phyloP scores from a whole-genome alignment of 2,113 vertebrate species.

The Caranx melampygus region DNA sequence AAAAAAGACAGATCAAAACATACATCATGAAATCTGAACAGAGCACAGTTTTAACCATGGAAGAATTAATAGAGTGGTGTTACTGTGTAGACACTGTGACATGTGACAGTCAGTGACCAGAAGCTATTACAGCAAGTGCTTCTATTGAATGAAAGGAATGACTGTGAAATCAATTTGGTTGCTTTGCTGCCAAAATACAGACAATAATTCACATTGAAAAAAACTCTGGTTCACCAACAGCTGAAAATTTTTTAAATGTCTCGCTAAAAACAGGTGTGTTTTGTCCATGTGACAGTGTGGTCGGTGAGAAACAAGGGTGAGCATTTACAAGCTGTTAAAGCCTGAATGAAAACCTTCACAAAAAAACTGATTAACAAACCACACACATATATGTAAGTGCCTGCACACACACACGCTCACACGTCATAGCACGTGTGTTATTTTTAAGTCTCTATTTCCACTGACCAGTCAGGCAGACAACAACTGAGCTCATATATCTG shows the following conservation, averaged over 20 bases:
- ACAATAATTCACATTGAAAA: slow-evolving; percentile 60
- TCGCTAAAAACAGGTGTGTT: slow-evolving; percentile 11
- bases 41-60: background rate
- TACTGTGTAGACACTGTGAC: slow-evolving; percentile 37
- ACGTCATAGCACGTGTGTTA: slow-evolving; percentile 36
- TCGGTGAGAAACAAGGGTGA: background rate
- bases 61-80: slow-evolving; percentile 34
- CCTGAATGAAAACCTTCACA: background rate
- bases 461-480: slow-evolving; percentile 59
- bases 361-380: slow-evolving; percentile 17
- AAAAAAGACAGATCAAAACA: background rate
- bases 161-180: slow-evolving; percentile 68
- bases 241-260: slow-evolving; percentile 53
- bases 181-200: slow-evolving; percentile 69
- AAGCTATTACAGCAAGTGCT: slow-evolving; percentile 42
- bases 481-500: slow-evolving; percentile 73
- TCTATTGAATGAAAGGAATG: slow-evolving; percentile 61
- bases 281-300: slow-evolving; percentile 24
- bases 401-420: background rate
- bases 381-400: background rate
- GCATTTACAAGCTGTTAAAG: slow-evolving; percentile 33
- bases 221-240: slow-evolving; percentile 36
- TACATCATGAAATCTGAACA: background rate
- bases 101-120: slow-evolving; percentile 50
- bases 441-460: slow-evolving; percentile 72